phyloP scores from a whole-genome alignment of 1,140 invertebrate species.

The Octopus bimaculoides region DNA sequence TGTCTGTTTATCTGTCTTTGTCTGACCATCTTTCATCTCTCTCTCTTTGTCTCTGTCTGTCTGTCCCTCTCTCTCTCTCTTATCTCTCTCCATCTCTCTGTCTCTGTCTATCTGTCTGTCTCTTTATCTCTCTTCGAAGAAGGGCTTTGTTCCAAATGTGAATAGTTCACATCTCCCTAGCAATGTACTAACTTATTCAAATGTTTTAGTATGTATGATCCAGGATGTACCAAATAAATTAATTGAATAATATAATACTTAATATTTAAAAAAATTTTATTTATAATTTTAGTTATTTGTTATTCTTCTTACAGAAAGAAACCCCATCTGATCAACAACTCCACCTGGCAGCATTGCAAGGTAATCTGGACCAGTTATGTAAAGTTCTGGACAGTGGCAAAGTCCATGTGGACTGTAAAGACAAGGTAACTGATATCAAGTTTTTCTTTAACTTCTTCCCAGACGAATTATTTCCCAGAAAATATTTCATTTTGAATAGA shows the following conservation, averaged over 20 bases:
- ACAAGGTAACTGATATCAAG: conserved; percentile 69
- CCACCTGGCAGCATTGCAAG: conserved; percentile 81
- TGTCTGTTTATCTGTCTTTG: background rate
- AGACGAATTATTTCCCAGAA: no score
- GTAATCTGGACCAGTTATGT: conserved; percentile 73
- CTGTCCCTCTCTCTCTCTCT: conserved; percentile 14
- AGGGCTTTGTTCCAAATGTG: no score
- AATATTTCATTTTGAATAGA: no score
- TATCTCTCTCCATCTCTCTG: background rate
- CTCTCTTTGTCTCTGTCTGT: conserved; percentile 13
- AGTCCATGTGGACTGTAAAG: conserved; percentile 89
- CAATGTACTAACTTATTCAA: no score
- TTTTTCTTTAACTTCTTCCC: no score
- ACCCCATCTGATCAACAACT: conserved; percentile 85
- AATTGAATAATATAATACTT: no score
- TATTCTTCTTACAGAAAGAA: conserved; percentile 71
- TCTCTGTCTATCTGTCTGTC: no score
- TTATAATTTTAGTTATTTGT: background rate
- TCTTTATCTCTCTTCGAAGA: no score
- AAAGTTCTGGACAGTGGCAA: conserved; percentile 84
- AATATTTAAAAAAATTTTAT: background rate
- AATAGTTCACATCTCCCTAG: no score
- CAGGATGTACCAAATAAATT: background rate
- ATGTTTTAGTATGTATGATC: no score
- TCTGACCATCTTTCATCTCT: background rate